Percentiles rank a stretch among this genome's conserved stretches.
Evolutionary conservation across 1,140 invertebrate genomes (phyloP).

Genomic region (Pseudomyrmex concolor): DNA sequence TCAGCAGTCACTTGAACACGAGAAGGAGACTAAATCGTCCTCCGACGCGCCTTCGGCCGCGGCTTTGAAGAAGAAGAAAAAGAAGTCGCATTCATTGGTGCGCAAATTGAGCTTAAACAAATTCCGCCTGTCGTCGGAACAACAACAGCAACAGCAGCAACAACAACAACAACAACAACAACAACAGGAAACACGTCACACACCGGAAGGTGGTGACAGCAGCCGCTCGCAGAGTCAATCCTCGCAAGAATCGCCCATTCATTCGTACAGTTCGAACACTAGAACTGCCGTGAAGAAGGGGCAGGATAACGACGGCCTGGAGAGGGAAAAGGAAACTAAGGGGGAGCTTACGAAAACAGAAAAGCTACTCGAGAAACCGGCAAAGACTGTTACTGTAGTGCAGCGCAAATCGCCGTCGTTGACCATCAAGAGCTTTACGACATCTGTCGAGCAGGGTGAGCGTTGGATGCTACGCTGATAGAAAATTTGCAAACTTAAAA

Average conservation of each 20-base stretch:
- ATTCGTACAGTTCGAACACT: slow-evolving; percentile 71
- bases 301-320: slow-evolving; percentile 26
- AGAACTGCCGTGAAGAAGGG: slow-evolving; percentile 59
- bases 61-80: slow-evolving; percentile 79
- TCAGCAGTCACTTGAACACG: slow-evolving; percentile 48
- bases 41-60: slow-evolving; percentile 35
- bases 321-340: slow-evolving; percentile 36
- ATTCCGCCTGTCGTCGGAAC: slow-evolving; percentile 78
- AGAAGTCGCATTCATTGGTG: slow-evolving; percentile 76
- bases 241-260: slow-evolving; percentile 78
- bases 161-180: too few relatives aligned
- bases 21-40: background rate
- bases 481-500: slow-evolving; percentile 3
- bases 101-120: slow-evolving; percentile 80
- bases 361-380: slow-evolving; percentile 74
- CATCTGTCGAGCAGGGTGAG: slow-evolving; percentile 61
- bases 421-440: slow-evolving; percentile 71
- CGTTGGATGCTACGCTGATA: background rate
- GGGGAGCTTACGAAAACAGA: slow-evolving; percentile 68
- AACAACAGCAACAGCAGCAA: background rate
- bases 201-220: slow-evolving; percentile 79
- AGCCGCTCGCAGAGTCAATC: slow-evolving; percentile 80
- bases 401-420: slow-evolving; percentile 79
- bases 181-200: slow-evolving; percentile 72
- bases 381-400: slow-evolving; percentile 79